Evolutionary conservation across 1,140 invertebrate species (phyloP).

Genomic region (Macrocentrus cingulum): DNA sequence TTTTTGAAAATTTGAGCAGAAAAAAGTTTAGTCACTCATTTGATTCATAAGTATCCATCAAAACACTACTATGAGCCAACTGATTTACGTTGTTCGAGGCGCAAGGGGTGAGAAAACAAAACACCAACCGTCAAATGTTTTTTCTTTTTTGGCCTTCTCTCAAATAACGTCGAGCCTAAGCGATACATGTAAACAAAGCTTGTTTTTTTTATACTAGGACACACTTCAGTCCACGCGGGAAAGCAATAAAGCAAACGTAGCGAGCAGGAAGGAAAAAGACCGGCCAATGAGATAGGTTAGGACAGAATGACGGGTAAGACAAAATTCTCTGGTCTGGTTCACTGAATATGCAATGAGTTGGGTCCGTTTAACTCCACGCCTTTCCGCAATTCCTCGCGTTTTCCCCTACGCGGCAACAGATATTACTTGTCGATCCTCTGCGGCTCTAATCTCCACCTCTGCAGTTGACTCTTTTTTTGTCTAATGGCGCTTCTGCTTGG

Average conservation of each 20-base stretch:
- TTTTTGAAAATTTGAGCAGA: too few species aligned
- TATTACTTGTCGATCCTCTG: constrained; percentile 9
- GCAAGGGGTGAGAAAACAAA: too few species aligned
- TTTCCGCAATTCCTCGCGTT: constrained; percentile 37
- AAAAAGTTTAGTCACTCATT: too few species aligned
- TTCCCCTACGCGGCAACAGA: constrained; percentile 12
- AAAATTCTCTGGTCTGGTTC: constrained; percentile 40
- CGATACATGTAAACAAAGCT: constrained; percentile 16
- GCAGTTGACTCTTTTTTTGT: neutral
- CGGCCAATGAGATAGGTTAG: too few species aligned
- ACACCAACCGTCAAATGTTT: too few species aligned
- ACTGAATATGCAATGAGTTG: constrained; percentile 56
- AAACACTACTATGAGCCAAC: too few species aligned
- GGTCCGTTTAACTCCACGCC: constrained; percentile 36
- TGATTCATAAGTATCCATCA: too few species aligned
- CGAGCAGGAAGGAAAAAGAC: constrained; percentile 13
- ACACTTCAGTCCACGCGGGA: constrained; percentile 39
- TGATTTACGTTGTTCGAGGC: too few species aligned
- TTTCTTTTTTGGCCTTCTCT: neutral
- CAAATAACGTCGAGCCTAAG: neutral
- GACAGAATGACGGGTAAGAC: too few species aligned
- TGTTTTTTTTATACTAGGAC: neutral
- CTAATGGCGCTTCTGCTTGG: constrained; percentile 19
- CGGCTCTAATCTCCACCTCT: neutral
- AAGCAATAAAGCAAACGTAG: constrained; percentile 50